Evolutionary conservation across 2,797 vertebrate species (phyloP), one percentile per base, ranked within the genome.

Genomic region (Falco concolor): DNA sequence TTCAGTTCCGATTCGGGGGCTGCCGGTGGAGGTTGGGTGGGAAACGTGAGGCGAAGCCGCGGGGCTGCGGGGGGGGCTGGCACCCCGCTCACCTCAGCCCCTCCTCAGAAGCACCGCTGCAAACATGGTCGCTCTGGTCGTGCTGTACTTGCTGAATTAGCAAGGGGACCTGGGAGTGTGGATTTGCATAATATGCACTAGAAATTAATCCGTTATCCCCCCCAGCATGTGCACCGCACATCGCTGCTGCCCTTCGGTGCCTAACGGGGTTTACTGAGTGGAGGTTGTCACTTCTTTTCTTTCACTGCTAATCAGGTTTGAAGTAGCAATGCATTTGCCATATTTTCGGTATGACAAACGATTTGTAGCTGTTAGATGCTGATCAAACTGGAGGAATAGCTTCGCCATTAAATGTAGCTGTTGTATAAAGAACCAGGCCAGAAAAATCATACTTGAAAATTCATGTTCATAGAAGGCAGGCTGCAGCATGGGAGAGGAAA

Each of bases 111-210:
- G 30, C 61, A 0, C 5, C 22, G 69, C n/a, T 77, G 76, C 28
- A 8, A 14, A 38, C 47, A 0, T 7, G 56, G 14, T 50, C 28
- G 9, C 34, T 24, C 34, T n/a, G 10, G 13, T 16, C 23, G 7
- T 9, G 34, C 44, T 36, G 12, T 1, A 4, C 24, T 44, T 24
- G 54, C 18, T 84, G 27, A 0, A 21, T 76, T 63, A 76, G 47
- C 22, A 9, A 34, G n/a, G 15, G 25, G 9, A 28, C 32, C 14
- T 13, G 4, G 5, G 10, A 32, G 14, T 10, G 44, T 38, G 10
- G 8, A 18, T 76, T 36, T 45, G 44, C 32, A 1, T 67, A 23
- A 12, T 21, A 7, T 1, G 2, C 1, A 0, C 56, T 40, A n/a
- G 20, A 52, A 83, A 20, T 65, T 12, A 60, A 32, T 30, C 42